A percentile compares a stretch with the other conserved stretches of the same genome.
phyloP scores from a whole-genome alignment of 2,888 invertebrate genomes.

The Habrosyne pyritoides region DNA sequence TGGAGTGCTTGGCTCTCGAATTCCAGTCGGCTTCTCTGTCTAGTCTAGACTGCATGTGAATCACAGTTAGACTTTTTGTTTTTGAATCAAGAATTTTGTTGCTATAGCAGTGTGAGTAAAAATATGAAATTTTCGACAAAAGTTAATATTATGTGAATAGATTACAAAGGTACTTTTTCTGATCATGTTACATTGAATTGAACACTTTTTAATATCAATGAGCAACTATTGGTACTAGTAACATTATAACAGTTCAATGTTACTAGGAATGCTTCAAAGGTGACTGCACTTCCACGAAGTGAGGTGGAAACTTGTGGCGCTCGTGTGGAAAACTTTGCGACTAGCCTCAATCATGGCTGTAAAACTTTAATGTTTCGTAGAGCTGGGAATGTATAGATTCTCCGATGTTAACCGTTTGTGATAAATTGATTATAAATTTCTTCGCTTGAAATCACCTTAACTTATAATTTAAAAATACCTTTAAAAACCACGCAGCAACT shows the following conservation, averaged over 20 bases:
- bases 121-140: neutral
- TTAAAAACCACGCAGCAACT: too few species aligned
- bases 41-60: constrained; percentile 28
- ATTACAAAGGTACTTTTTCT: neutral
- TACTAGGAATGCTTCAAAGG: constrained; percentile 52
- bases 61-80: constrained; percentile 13
- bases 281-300: constrained; percentile 73
- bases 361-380: constrained; percentile 55
- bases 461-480: too few species aligned
- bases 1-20: constrained; percentile 25
- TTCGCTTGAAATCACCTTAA: too few species aligned
- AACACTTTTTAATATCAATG: constrained; percentile 3
- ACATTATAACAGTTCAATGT: constrained; percentile 14
- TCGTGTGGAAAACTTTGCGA: constrained; percentile 58
- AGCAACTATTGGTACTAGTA: constrained; percentile 11
- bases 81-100: constrained; percentile 9
- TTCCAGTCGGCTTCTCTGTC: constrained; percentile 29
- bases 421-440: too few species aligned
- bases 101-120: constrained; percentile 1
- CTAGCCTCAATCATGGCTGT: constrained; percentile 48
- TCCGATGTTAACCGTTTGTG: too few species aligned
- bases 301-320: constrained; percentile 46
- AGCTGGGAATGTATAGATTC: constrained; percentile 43
- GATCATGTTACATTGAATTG: neutral
- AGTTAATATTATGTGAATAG: neutral